Percentiles rank a stretch among this genome's conserved stretches.
Evolutionary conservation across 2,797 vertebrate genomes (phyloP).

Genomic region (Silurus aristotelis): DNA sequence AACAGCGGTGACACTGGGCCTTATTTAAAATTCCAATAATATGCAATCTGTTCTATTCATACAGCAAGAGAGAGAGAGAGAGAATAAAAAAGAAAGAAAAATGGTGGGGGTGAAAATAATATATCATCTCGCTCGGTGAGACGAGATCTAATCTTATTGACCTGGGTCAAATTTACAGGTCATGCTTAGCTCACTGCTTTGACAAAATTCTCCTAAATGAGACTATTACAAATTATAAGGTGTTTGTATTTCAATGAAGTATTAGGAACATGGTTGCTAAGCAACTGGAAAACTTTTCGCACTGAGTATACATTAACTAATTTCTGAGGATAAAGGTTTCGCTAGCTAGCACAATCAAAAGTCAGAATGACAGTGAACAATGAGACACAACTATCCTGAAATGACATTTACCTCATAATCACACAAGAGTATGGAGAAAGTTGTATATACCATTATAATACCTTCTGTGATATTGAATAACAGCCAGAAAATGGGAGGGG

Average conservation of each 20-base stretch:
- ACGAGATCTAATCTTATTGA: slow-evolving; percentile 22
- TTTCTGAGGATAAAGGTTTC: not conserved
- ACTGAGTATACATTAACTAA: not conserved
- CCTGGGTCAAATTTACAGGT: slow-evolving; percentile 7
- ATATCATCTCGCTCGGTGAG: not conserved
- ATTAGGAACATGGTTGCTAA: not conserved
- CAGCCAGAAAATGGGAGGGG: not conserved
- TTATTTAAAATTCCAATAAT: slow-evolving; percentile 43
- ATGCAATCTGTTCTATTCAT: slow-evolving; percentile 34
- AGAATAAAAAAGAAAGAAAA: not conserved
- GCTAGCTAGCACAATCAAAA: not conserved
- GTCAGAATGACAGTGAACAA: not conserved
- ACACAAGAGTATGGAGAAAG: too few relatives aligned
- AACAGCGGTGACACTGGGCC: slow-evolving; percentile 40
- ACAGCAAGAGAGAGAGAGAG: slow-evolving; percentile 21
- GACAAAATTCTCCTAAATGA: not conserved
- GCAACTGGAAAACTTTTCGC: not conserved
- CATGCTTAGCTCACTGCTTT: slow-evolving; percentile 6
- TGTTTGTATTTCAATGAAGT: not conserved
- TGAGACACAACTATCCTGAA: not conserved
- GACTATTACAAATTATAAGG: not conserved
- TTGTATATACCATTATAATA: too few relatives aligned
- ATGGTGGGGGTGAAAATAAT: not conserved
- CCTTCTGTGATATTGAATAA: too few relatives aligned
- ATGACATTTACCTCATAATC: not conserved